phyloP scores from a whole-genome alignment of 2,888 invertebrate genomes.

The Ormia ochracea region DNA sequence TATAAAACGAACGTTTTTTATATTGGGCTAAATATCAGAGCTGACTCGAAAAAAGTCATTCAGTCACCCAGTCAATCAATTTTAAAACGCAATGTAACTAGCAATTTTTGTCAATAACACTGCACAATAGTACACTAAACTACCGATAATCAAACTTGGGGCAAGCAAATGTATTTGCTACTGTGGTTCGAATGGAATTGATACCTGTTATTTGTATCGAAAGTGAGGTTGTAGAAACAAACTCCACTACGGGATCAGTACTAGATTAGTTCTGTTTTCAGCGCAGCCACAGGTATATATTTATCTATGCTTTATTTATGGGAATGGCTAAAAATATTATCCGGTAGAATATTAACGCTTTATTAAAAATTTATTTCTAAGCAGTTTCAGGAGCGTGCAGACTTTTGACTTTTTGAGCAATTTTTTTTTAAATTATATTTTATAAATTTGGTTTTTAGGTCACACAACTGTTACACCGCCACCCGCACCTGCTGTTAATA shows the following conservation, averaged over 20 bases:
- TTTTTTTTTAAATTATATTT: neutral
- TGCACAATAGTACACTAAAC: conserved; percentile 30
- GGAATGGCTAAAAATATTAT: too few species aligned
- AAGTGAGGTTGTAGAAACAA: too few species aligned
- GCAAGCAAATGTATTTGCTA: conserved; percentile 6
- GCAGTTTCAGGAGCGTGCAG: too few species aligned
- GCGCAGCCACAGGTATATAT: too few species aligned
- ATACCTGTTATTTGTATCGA: neutral
- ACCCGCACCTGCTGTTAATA: conserved; percentile 55
- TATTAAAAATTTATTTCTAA: too few species aligned
- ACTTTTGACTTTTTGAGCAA: too few species aligned
- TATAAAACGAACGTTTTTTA: conserved; percentile 36
- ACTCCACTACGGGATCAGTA: too few species aligned
- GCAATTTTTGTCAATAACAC: conserved; percentile 44
- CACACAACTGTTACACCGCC: conserved; percentile 67
- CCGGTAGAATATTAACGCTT: too few species aligned
- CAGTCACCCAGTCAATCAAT: conserved; percentile 38
- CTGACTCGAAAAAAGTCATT: conserved; percentile 1
- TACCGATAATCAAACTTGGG: conserved; percentile 43
- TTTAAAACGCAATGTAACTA: conserved; percentile 47
- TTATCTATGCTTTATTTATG: too few species aligned
- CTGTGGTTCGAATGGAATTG: conserved; percentile 4
- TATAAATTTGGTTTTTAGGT: neutral
- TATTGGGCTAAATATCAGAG: conserved; percentile 28
- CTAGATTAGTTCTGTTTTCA: too few species aligned